These are phyloP conservation scores for Thecophora atra DNA, from an alignment of 2,888 invertebrate species.

Conservation along the genomic window DNA sequence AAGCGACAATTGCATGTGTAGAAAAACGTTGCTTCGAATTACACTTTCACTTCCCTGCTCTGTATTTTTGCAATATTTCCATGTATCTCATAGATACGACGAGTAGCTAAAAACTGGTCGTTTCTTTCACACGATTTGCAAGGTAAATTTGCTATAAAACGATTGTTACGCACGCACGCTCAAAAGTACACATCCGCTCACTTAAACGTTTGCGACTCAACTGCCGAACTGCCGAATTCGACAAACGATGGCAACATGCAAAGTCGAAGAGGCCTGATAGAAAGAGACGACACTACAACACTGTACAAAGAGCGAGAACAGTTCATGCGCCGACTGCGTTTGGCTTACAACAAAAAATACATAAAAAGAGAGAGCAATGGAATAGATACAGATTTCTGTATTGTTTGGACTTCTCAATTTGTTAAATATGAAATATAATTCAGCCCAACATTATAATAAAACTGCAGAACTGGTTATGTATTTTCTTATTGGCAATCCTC, in stretches of 20 bases:
- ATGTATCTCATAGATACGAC: conserved; percentile 21
- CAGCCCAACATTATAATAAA: neutral
- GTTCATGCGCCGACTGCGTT: conserved; percentile 25
- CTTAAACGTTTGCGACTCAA: conserved; percentile 55
- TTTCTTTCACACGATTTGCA: conserved; percentile 10
- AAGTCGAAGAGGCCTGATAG: neutral
- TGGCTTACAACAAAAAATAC: neutral
- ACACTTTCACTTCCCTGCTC: neutral
- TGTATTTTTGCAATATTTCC: conserved; percentile 1
- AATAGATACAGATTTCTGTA: too few relatives aligned
- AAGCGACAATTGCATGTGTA: too few relatives aligned
- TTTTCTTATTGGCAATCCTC: too few relatives aligned
- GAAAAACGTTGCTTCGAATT: neutral
- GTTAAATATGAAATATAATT: neutral
- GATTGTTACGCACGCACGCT: conserved; percentile 23
- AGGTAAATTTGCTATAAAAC: conserved; percentile 21
- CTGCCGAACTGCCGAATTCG: conserved; percentile 44
- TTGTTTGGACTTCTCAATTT: neutral
- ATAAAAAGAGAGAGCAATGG: too few relatives aligned
- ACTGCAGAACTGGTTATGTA: too few relatives aligned
- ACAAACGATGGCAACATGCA: conserved; percentile 1
- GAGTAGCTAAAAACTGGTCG: conserved; percentile 1
- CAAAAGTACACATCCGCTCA: conserved; percentile 46
- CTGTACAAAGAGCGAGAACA: neutral
- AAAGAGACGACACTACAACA: conserved; percentile 3